Evolutionary conservation across 2,113 vertebrate genomes (phyloP).

Genomic region (Plecturocebus donacophilus): DNA sequence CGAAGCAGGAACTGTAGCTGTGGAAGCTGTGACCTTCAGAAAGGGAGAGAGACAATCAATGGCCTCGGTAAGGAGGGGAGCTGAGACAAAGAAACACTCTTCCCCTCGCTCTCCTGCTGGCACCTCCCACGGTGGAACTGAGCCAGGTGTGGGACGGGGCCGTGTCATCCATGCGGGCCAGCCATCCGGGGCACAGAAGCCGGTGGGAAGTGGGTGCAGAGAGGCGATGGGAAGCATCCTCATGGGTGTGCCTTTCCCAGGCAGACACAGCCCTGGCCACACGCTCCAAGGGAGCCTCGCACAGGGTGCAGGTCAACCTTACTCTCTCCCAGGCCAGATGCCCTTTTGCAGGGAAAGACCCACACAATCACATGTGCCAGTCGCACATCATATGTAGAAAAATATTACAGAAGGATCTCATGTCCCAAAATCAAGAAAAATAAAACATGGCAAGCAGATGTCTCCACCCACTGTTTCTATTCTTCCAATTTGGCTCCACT

Average conservation of each 20-base stretch:
- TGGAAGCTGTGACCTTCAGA: neutral
- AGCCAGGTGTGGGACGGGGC: neutral
- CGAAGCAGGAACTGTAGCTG: neutral
- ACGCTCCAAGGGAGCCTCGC: accelerated
- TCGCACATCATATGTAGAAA: neutral
- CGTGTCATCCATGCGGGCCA: neutral
- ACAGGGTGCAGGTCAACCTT: neutral
- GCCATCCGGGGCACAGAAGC: neutral
- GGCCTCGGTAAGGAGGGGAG: neutral
- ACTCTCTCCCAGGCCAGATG: neutral
- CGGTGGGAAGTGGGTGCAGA: neutral
- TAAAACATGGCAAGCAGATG: neutral
- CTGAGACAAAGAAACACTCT: neutral
- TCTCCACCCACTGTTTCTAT: neutral
- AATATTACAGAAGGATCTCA: neutral
- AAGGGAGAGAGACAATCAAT: neutral
- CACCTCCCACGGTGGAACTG: neutral
- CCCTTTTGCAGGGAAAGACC: neutral
- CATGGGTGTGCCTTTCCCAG: neutral
- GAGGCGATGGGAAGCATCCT: neutral
- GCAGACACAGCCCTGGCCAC: neutral
- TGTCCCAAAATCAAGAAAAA: constrained; percentile 15
- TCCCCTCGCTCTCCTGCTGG: neutral
- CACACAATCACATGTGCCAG: neutral
- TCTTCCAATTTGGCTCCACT: neutral